These are phyloP conservation scores for Phenganax subtilis DNA, from an alignment of 92 coral and sea anemone genomes.

Conservation along the genomic window DNA sequence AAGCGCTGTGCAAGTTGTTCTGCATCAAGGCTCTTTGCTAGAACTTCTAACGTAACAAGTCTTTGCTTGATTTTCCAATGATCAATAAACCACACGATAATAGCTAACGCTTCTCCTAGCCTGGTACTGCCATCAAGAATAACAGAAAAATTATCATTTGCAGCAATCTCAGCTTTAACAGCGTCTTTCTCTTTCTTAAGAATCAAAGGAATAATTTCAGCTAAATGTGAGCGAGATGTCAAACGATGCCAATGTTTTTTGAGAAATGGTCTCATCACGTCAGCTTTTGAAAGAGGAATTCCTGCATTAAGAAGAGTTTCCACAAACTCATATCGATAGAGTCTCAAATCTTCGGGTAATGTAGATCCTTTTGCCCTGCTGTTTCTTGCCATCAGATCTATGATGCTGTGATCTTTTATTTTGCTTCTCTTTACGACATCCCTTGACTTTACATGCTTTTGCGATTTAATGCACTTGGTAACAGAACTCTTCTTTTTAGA, in stretches of 20 bases:
- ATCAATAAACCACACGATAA: too few species aligned
- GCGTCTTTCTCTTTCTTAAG: too few species aligned
- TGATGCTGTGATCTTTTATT: slow-evolving; percentile 38
- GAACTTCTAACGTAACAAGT: slow-evolving; percentile 50
- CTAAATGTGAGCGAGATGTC: background rate
- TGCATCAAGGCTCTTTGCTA: slow-evolving; percentile 54
- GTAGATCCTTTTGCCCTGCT: slow-evolving; percentile 30
- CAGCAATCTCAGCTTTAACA: too few species aligned
- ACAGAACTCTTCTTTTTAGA: too few species aligned
- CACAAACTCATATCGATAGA: slow-evolving; percentile 41
- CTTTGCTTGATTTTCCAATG: too few species aligned
- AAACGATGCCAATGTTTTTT: slow-evolving; percentile 23
- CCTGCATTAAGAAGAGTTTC: slow-evolving; percentile 33
- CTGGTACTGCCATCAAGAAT: too few species aligned
- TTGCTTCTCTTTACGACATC: too few species aligned
- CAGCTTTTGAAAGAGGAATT: slow-evolving; percentile 41
- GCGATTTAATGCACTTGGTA: too few species aligned
- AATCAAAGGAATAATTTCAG: too few species aligned
- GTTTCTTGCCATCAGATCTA: slow-evolving; percentile 32
- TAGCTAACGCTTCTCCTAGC: too few species aligned
- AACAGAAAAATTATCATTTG: too few species aligned
- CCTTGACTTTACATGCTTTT: too few species aligned
- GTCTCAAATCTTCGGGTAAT: slow-evolving; percentile 42
- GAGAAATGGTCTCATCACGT: slow-evolving; percentile 25
- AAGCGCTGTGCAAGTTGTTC: slow-evolving; percentile 55